A percentile compares a stretch with the other conserved stretches of the same genome.
Conservation (phyloP, 1,140 invertebrate species). For the Pseudomyrmex gracilis region DNA sequence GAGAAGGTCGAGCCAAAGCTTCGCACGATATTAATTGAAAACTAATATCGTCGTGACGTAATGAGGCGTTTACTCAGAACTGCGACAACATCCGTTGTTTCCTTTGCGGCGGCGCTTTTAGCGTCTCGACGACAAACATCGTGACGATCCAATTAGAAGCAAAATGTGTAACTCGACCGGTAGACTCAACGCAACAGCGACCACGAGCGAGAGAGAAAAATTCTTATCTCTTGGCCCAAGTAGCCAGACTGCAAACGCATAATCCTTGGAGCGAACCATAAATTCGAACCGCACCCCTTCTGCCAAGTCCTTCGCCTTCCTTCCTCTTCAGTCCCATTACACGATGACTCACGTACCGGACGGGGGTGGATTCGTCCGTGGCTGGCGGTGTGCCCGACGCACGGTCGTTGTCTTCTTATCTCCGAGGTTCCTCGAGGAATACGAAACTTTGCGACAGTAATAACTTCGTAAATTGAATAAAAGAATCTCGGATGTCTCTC, state of each 20-base stretch:
- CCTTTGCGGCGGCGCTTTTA: neutral
- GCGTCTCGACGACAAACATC: neutral
- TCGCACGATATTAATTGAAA: conserved; percentile 12
- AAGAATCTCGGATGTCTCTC: neutral
- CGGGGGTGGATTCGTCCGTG: conserved; percentile 34
- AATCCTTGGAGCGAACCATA: conserved; percentile 76
- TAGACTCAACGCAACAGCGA: conserved; percentile 77
- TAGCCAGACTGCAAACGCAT: conserved; percentile 75
- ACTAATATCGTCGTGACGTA: neutral
- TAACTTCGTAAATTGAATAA: conserved; percentile 35
- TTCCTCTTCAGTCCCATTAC: conserved; percentile 62
- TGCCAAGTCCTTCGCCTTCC: conserved; percentile 53
- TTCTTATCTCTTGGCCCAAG: conserved; percentile 78
- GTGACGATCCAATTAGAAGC: conserved; percentile 74
- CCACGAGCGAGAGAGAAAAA: conserved; percentile 78
- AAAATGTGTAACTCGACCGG: conserved; percentile 72
- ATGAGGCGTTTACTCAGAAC: neutral
- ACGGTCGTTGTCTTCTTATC: conserved; percentile 42
- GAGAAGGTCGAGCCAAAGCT: neutral
- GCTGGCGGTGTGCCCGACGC: conserved; percentile 38
- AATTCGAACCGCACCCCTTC: conserved; percentile 75
- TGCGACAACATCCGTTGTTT: neutral
- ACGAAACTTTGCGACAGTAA: conserved; percentile 23
- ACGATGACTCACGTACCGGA: conserved; percentile 55
- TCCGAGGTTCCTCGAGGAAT: conserved; percentile 9